These are phyloP conservation scores for Leuciscus waleckii DNA, from an alignment of 2,797 vertebrate species.

Conservation along the genomic window DNA sequence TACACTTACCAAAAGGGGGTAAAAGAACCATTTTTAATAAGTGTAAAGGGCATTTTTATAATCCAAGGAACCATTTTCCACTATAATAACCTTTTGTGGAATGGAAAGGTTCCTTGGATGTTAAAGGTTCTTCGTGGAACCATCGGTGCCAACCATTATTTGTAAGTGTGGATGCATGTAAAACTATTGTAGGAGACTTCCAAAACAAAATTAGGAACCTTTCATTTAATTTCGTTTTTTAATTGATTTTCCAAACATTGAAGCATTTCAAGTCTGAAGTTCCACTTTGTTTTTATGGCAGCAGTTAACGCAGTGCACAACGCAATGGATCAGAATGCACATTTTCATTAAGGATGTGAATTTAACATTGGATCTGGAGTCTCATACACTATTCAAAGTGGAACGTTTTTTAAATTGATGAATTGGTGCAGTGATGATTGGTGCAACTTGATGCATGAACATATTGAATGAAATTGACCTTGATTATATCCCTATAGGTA, in stretches of 20 bases:
- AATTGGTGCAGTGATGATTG: not conserved
- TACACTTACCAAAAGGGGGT: not conserved
- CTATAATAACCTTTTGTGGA: not conserved
- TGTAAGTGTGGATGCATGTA: not conserved
- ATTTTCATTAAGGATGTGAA: not conserved
- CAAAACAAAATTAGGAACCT: not conserved
- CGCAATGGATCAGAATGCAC: not conserved
- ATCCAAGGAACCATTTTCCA: not conserved
- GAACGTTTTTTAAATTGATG: not conserved
- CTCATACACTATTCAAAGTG: not conserved
- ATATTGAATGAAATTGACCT: not conserved
- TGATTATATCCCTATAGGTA: not conserved
- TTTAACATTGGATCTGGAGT: not conserved
- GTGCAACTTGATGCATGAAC: not conserved
- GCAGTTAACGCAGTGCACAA: not conserved
- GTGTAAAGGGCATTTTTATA: not conserved
- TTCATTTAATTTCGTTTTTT: not conserved
- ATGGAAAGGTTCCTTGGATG: not conserved
- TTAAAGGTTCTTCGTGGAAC: not conserved
- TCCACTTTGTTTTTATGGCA: not conserved
- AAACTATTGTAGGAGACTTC: not conserved
- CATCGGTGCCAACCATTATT: not conserved
- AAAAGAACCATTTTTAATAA: not conserved
- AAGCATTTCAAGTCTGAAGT: not conserved
- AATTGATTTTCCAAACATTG: not conserved